Conservation (phyloP, 2,888 invertebrate species). For the Pandemis cinnamomeana region DNA sequence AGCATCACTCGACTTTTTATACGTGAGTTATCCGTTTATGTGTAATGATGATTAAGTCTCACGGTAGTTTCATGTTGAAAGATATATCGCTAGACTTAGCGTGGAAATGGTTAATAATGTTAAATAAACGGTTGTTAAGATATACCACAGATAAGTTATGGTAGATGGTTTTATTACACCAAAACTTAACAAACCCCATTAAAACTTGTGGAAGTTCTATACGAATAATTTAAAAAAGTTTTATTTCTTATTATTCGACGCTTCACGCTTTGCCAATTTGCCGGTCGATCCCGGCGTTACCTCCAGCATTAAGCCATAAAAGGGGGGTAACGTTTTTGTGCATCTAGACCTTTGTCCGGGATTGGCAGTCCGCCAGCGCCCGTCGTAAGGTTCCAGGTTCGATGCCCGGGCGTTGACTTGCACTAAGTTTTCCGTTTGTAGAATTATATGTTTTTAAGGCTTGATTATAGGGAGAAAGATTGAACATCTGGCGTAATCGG, state of each 20-base stretch:
- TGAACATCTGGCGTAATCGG: no score
- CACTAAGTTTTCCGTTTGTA: constrained; percentile 4
- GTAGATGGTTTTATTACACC: no score
- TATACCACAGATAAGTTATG: no score
- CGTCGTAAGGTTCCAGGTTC: constrained; percentile 37
- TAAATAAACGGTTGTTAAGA: no score
- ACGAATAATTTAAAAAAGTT: background rate
- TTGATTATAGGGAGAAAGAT: no score
- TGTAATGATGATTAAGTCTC: no score
- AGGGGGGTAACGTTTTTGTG: constrained; percentile 25
- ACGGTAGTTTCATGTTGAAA: no score
- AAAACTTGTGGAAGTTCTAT: background rate
- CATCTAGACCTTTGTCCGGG: constrained; percentile 34
- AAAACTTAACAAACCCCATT: no score
- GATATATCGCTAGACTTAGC: no score
- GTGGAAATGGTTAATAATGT: no score
- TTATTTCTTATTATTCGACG: background rate
- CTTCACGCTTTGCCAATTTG: constrained; percentile 10
- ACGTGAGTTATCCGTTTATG: no score
- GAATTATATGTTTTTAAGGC: background rate
- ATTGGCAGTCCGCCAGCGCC: constrained; percentile 37
- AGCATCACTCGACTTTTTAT: no score
- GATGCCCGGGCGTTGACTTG: constrained; percentile 38
- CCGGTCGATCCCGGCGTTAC: constrained; percentile 6
- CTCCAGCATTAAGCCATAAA: constrained; percentile 18